Base-by-base conservation (phyloP, 2,888 invertebrate species). In the Heteromyza rotundicornis region DNA sequence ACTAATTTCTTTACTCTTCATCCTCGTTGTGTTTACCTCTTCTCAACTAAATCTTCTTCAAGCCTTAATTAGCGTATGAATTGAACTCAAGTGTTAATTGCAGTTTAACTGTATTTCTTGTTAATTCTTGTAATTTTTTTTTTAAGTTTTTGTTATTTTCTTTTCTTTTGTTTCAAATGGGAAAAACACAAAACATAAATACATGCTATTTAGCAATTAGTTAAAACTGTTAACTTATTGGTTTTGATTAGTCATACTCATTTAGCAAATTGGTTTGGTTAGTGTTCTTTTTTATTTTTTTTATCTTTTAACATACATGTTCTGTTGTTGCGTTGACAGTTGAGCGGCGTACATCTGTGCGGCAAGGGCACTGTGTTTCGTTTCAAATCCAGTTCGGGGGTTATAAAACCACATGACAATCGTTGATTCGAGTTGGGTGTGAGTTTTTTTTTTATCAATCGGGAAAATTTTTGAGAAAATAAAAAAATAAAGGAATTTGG, bases 341-440 rank as follows among this genome's bases (percentile, higher is more conserved):
- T 93, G 93, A 88, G 89, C 90, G 86, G 92, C 93, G 89, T 92
- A 92, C 93, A 94, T 94, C 92, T 94, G 94, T 88, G 93, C 91
- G 90, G 94, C 94, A 89, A 94, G 93, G 91, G 94, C 94, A 92
- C 94, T 94, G 92, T 60, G 59, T 53, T 66, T 69, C 59, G 61
- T 65, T 65, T 54, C 52, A 17, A 23, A 36, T 44, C 51, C 17
- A 23, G 36, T 59, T 57, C 40, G 54, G 65, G 57, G 61, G 57
- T 53, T 55, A 49, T 58, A 66, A 65, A 23, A 16, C 7, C 14
- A n/a, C n/a, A n/a, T n/a, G n/a, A n/a, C n/a, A n/a, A n/a, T n/a
- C 3, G 40, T 22, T 54, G n/a, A 23, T 69, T 70, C 63, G 61
- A 51, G 68, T 73, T 35, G 12, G 2, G 16, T 60, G 58, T 56